Evolutionary conservation across 2,113 vertebrate species (phyloP).

Genomic region (Myrmecobius fasciatus): DNA sequence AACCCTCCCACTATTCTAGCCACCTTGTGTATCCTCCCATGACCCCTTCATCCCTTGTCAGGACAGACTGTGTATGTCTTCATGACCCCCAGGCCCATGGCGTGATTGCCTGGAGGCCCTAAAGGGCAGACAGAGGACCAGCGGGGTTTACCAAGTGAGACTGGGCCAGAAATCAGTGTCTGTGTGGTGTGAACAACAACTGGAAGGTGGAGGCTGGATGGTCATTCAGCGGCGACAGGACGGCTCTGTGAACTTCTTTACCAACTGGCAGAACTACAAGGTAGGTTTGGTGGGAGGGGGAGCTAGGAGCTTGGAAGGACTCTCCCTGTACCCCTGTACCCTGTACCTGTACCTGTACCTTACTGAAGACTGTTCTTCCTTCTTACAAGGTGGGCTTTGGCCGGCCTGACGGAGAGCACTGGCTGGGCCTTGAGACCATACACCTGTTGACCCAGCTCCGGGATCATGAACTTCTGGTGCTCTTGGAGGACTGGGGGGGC

Average conservation of each 20-base stretch:
- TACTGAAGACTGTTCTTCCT: neutral
- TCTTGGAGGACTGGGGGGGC: slow-evolving; percentile 93
- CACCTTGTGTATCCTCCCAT: neutral
- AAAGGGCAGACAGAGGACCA: slow-evolving; percentile 84
- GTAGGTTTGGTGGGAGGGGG: slow-evolving; percentile 66
- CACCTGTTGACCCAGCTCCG: slow-evolving; percentile 86
- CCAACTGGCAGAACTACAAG: slow-evolving; percentile 94
- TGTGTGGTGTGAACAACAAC: slow-evolving; percentile 92
- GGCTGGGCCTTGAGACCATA: slow-evolving; percentile 92
- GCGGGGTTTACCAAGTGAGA: slow-evolving; percentile 88
- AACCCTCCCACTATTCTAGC: neutral
- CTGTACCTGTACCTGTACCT: neutral
- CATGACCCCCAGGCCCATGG: slow-evolving; percentile 88
- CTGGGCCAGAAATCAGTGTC: slow-evolving; percentile 85
- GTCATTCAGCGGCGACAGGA: slow-evolving; percentile 93
- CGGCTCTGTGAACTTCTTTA: slow-evolving; percentile 93
- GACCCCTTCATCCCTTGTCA: neutral
- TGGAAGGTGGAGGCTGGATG: slow-evolving; percentile 90
- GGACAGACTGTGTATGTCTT: neutral
- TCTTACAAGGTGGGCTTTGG: slow-evolving; percentile 90
- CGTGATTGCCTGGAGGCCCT: slow-evolving; percentile 89
- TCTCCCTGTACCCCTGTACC: no score
- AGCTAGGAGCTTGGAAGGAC: neutral
- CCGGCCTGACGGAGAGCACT: slow-evolving; percentile 92
- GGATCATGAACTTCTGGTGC: slow-evolving; percentile 86